These are phyloP conservation scores for Oncorhynchus kisutch DNA, from an alignment of 2,113 vertebrate species.

Conservation along the genomic window DNA sequence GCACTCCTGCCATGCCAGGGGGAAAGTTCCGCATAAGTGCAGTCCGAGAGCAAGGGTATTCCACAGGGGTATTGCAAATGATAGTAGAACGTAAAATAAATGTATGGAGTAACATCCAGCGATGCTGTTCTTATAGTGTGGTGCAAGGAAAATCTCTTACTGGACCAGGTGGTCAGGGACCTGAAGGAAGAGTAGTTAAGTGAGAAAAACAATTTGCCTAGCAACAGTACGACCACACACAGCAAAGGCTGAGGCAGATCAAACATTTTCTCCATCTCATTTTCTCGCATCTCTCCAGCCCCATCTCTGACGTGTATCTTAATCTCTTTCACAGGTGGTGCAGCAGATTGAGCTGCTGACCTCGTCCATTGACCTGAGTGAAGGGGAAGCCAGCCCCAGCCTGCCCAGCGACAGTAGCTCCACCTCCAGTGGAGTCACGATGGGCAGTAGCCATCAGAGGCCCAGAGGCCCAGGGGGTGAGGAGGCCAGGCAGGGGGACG, in stretches of 20 bases:
- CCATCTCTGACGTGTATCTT: slow-evolving; percentile 43
- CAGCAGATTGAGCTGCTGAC: slow-evolving; percentile 78
- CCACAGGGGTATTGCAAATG: not conserved
- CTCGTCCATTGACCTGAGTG: slow-evolving; percentile 69
- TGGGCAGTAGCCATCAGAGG: slow-evolving; percentile 28
- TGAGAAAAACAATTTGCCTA: slow-evolving; percentile 7
- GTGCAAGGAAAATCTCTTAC: not conserved
- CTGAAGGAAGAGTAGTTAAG: not conserved
- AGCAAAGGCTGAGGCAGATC: slow-evolving; percentile 67
- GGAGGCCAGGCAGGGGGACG: slow-evolving; percentile 3
- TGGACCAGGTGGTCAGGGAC: not conserved
- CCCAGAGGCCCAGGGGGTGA: not conserved
- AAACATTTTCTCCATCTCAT: slow-evolving; percentile 65
- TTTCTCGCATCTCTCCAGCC: slow-evolving; percentile 28
- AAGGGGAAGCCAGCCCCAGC: slow-evolving; percentile 49
- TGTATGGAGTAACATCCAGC: not conserved
- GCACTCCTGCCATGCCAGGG: not conserved
- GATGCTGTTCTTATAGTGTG: not conserved
- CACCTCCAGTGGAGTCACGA: slow-evolving; percentile 44
- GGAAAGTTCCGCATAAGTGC: slow-evolving; percentile 44
- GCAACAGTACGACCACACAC: slow-evolving; percentile 16
- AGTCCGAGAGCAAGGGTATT: not conserved
- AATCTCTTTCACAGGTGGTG: slow-evolving; percentile 68
- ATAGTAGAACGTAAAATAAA: not conserved
- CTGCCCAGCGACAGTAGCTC: slow-evolving; percentile 16